Evolutionary conservation across 2,113 vertebrate genomes (phyloP), one percentile per base, ranked within the genome.

Genomic region (Engraulis encrasicolus): DNA sequence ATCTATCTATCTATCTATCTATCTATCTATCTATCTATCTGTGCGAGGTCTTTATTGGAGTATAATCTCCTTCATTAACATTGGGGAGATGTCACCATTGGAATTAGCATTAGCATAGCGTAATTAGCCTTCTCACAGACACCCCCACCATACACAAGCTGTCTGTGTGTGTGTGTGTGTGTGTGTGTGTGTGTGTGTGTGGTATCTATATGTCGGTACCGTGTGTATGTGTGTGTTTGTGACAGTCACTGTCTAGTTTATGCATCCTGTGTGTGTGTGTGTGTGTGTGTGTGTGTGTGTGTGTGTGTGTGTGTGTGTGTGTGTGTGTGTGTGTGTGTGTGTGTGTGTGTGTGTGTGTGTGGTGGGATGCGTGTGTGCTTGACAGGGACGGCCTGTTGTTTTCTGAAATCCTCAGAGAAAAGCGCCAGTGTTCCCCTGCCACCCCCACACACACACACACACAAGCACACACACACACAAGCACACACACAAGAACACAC

Each of bases 401-500:
- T 78, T 82, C 52, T 87, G 81, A 89, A 89, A 84, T 81, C 78
- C 58, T 84, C 58, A 86, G 58, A 87, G 84, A 89, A 66, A 87
- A 80, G 82, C 82, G 52, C 84, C 81, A 85, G 82, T 89, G 86
- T 89, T 89, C 84, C 84, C 80, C n/a, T n/a, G n/a, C n/a, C n/a
- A n/a, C n/a, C n/a, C n/a, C n/a, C n/a, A n/a, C n/a, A n/a, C n/a
- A n/a, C n/a, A n/a, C n/a, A n/a, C n/a, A n/a, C n/a, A n/a, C n/a
- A n/a, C n/a, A n/a, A n/a, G n/a, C n/a, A n/a, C n/a, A n/a, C n/a
- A n/a, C n/a, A n/a, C n/a, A n/a, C n/a, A n/a, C n/a, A n/a, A n/a
- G n/a, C n/a, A n/a, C n/a, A n/a, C n/a, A n/a, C n/a, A n/a, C n/a
- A n/a, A n/a, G n/a, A n/a, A n/a, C n/a, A n/a, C n/a, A n/a, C n/a